phyloP scores from a whole-genome alignment of 2,888 invertebrate genomes.

The Theodoxus fluviatilis region DNA sequence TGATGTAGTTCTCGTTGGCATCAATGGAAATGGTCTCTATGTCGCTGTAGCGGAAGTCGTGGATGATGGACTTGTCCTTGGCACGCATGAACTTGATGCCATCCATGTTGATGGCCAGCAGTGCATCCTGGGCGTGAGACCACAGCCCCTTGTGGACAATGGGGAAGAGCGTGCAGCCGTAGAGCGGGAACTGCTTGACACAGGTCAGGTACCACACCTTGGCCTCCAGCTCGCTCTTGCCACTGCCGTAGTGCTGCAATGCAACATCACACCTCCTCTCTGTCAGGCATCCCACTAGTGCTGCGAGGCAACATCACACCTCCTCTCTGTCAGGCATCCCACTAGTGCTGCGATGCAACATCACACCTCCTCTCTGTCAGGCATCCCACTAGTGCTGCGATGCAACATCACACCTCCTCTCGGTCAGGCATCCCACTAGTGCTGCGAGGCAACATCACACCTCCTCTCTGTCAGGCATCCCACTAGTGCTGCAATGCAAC shows the following conservation, averaged over 20 bases:
- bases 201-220: slow-evolving; percentile 92
- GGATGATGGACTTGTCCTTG: slow-evolving; percentile 88
- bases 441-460: too few species aligned
- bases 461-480: too few species aligned
- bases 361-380: too few species aligned
- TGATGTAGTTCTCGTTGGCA: slow-evolving; percentile 90
- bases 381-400: too few species aligned
- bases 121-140: slow-evolving; percentile 78
- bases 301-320: too few species aligned
- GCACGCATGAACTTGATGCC: slow-evolving; percentile 90
- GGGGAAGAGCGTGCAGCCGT: slow-evolving; percentile 85
- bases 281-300: slow-evolving; percentile 10
- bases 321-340: too few species aligned
- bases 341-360: too few species aligned
- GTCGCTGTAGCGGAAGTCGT: slow-evolving; percentile 88
- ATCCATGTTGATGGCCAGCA: slow-evolving; percentile 88
- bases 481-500: too few species aligned
- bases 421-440: too few species aligned
- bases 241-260: slow-evolving; percentile 78
- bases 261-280: not conserved
- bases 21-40: slow-evolving; percentile 90
- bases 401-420: too few species aligned
- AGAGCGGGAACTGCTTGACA: slow-evolving; percentile 95
- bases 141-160: slow-evolving; percentile 93
- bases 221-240: slow-evolving; percentile 87